Base-by-base conservation (phyloP, 2,797 vertebrate species). In the Xenops minutus region DNA sequence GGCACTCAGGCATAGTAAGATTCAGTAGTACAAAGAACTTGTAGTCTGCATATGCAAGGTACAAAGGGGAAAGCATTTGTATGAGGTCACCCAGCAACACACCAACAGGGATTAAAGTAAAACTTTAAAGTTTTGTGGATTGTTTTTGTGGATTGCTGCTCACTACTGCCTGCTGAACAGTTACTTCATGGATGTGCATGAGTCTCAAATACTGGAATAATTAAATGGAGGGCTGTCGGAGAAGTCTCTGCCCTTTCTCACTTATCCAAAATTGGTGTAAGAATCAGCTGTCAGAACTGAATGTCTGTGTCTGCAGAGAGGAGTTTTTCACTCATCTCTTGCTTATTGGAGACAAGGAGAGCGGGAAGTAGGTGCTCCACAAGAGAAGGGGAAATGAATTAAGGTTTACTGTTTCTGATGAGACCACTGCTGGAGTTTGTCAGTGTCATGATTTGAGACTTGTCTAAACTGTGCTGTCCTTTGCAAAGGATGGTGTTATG, bases 401-500 rank as follows among this genome's bases (percentile, higher is more conserved):
- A 64, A 85, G 56, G 30, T 84, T n/a, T 78, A 55, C 69, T 92
- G 59, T 92, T 95, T 81, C 77, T 69, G 61, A 52, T 85, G 90
- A 54, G 73, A 74, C 54, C 39, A 46, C 77, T 95, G 67, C 94
- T 96, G 94, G 88, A 92, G 59, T 96, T 92, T 89, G 85, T 92
- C 89, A 92, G 44, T 62, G 66, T 86, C 85, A 76, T 2, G 1
- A 46, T 95, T 67, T 72, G 55, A 71, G 74, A 61, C 51, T 93
- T 93, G 89, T 96, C 94, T 96, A 95, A 95, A 79, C 32, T 81
- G 24, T 72, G 12, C 85, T 89, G 69, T 93, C 69, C 78, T 89
- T 88, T 84, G 66, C 87, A 73, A 95, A 89, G 62, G 56, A 58
- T 84, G 55, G 48, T 81, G 51, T 84, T 89, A 44, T 11, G 27